Evolutionary conservation across 2,888 invertebrate species (phyloP).

Genomic region (Oligia latruncula): DNA sequence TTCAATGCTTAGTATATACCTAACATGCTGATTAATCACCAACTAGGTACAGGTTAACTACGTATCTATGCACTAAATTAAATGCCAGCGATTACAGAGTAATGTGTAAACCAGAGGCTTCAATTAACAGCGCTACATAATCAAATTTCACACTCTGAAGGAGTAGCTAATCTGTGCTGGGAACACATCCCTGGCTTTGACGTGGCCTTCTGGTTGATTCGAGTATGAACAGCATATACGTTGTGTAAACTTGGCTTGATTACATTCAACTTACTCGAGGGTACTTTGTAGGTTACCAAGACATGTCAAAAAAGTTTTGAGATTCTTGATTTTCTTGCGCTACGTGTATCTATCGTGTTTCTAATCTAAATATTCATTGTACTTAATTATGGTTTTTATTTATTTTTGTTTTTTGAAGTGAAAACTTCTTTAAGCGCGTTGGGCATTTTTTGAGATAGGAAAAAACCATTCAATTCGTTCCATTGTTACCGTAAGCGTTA

Average conservation of each 20-base stretch:
- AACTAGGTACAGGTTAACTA: neutral
- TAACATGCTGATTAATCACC: constrained; percentile 3
- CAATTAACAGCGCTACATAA: constrained; percentile 52
- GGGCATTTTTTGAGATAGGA: too few relatives aligned
- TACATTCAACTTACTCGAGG: constrained; percentile 1
- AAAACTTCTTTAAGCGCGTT: too few relatives aligned
- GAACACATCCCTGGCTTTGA: constrained; percentile 60
- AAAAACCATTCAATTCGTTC: too few relatives aligned
- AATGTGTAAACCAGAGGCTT: constrained; percentile 33
- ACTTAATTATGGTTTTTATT: neutral
- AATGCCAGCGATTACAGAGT: constrained; percentile 23
- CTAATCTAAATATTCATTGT: neutral
- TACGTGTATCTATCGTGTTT: neutral
- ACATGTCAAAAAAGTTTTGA: neutral
- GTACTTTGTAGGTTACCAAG: neutral
- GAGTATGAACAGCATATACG: constrained; percentile 46
- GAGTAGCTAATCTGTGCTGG: constrained; percentile 55
- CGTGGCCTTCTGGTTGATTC: constrained; percentile 55
- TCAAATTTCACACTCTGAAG: constrained; percentile 57
- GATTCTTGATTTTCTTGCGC: neutral
- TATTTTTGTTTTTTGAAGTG: too few relatives aligned
- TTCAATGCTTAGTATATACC: neutral
- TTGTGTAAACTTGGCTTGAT: constrained; percentile 44
- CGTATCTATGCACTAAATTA: constrained; percentile 11
- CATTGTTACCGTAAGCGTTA: too few relatives aligned